These are phyloP conservation scores for Dendrocopos noguchii DNA, from an alignment of 2,113 vertebrate species.

Conservation along the genomic window DNA sequence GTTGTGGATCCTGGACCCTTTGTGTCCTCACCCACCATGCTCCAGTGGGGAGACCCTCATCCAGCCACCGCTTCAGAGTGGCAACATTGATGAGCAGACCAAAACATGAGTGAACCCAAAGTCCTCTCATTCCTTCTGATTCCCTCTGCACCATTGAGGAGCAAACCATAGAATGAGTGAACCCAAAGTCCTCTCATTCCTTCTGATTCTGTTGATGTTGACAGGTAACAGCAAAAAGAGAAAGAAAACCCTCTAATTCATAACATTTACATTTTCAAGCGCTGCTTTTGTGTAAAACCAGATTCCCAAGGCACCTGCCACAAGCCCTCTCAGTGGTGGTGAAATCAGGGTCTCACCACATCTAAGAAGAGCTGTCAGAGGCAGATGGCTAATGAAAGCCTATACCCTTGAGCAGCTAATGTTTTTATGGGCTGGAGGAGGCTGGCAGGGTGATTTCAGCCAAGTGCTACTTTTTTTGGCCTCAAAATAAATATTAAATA, in stretches of 20 bases:
- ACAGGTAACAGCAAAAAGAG: neutral
- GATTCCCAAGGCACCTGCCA: neutral
- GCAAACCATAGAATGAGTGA: neutral
- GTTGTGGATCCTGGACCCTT: neutral
- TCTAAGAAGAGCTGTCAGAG: neutral
- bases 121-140: no score
- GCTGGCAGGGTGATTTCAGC: rapidly evolving
- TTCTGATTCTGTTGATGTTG: neutral
- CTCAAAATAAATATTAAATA: neutral
- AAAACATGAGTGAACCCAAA: no score
- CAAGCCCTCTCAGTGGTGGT: neutral
- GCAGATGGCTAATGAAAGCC: neutral
- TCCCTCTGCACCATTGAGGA: neutral
- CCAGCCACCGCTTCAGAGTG: neutral
- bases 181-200: neutral
- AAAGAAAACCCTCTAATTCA: neutral
- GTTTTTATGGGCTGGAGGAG: neutral
- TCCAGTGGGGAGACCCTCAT: neutral
- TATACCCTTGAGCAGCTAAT: neutral
- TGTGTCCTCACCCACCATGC: neutral
- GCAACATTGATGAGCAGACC: neutral
- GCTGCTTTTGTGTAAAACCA: neutral
- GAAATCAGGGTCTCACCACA: neutral
- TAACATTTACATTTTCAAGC: neutral
- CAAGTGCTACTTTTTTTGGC: neutral